Evolutionary conservation across 1,140 invertebrate species (phyloP).

Genomic region (Drosophila triauraria): DNA sequence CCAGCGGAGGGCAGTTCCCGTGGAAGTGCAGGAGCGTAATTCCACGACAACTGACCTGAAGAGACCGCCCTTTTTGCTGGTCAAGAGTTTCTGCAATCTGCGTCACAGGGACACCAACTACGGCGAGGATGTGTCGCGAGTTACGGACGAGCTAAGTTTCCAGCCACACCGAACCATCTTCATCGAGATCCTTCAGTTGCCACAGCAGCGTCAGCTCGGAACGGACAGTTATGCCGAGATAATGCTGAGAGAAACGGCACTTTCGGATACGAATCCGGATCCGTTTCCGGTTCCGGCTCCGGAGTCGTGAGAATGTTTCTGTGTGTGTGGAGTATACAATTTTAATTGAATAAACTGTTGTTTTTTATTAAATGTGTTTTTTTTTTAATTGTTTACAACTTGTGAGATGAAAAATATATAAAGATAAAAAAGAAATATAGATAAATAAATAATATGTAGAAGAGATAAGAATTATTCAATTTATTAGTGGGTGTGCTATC

Average conservation of each 20-base stretch:
- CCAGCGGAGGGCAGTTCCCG: not conserved
- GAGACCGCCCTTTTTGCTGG: conserved; percentile 29
- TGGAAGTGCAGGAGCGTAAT: not conserved
- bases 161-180: conserved; percentile 24
- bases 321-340: not conserved
- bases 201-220: not conserved
- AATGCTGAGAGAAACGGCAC: not conserved
- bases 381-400: too few species aligned
- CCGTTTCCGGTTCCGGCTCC: not conserved
- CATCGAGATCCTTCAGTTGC: not conserved
- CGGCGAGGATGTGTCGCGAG: conserved; percentile 7
- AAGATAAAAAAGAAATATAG: too few species aligned
- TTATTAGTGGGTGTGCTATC: too few species aligned
- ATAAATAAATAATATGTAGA: too few species aligned
- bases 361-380: not conserved
- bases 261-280: not conserved
- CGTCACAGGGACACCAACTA: not conserved
- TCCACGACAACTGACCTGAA: not conserved
- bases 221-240: not conserved
- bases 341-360: not conserved
- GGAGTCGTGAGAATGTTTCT: not conserved
- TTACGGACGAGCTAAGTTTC: conserved; percentile 21
- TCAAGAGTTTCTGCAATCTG: conserved; percentile 34
- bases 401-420: too few species aligned
- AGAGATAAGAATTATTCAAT: too few species aligned